Base-by-base conservation (phyloP, 2,797 vertebrate genomes). In the Brotula barbata region DNA sequence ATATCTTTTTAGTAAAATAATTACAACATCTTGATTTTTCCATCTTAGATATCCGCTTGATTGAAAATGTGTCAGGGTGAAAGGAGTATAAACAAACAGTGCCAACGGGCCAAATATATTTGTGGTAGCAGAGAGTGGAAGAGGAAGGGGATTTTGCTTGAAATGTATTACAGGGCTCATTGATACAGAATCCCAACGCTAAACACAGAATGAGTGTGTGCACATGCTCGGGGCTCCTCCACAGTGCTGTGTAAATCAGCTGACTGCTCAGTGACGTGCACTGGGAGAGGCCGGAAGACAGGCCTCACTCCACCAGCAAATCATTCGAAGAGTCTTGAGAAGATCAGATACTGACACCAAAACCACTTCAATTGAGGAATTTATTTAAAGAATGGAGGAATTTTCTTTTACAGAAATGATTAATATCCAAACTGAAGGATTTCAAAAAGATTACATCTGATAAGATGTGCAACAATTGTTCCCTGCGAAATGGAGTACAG, bases 301-400 rank as follows among this genome's bases (percentile, higher is more conserved):
- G 61, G 17, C 10, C 20, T 9, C 63, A 64, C 53, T 55, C 45
- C 56, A n/a, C n/a, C n/a, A n/a, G 16, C 33, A 44, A 67, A 64
- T 70, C 50, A 73, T 63, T 75, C 63, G 51, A 67, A 54, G 31
- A 67, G 39, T 22, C 34, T 44, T 40, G 50, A 22, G 37, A 48
- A 49, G 50, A 61, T 64, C n/a, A 28, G 54, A 40, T n/a, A n/a
- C n/a, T n/a, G n/a, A n/a, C n/a, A n/a, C n/a, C n/a, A n/a, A n/a
- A n/a, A n/a, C n/a, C n/a, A n/a, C n/a, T n/a, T n/a, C n/a, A n/a
- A n/a, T n/a, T n/a, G n/a, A n/a, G n/a, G n/a, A n/a, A n/a, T n/a
- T n/a, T n/a, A n/a, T n/a, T n/a, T n/a, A n/a, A n/a, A n/a, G n/a
- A n/a, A n/a, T n/a, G n/a, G n/a, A n/a, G n/a, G n/a, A n/a, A n/a